phyloP scores from a whole-genome alignment of 1,140 invertebrate species.

The Drosophila lacteicornis region DNA sequence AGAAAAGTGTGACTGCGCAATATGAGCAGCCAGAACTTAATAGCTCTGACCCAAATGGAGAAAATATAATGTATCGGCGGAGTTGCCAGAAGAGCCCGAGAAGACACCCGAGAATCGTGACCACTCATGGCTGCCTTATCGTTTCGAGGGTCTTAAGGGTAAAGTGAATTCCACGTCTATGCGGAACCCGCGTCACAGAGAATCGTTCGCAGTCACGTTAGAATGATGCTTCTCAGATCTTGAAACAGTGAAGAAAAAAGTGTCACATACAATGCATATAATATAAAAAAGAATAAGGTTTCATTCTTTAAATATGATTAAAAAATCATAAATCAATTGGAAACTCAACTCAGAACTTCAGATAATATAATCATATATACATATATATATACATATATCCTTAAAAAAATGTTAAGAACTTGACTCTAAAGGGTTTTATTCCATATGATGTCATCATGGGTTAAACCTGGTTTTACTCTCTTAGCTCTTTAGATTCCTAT shows the following conservation, averaged over 20 bases:
- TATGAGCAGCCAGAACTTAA: constrained; percentile 39
- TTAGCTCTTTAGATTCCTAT: background rate
- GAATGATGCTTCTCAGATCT: background rate
- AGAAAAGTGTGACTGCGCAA: constrained; percentile 47
- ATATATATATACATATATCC: too few relatives aligned
- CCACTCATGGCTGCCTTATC: constrained; percentile 27
- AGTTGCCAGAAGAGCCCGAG: constrained; percentile 1
- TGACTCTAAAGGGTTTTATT: background rate
- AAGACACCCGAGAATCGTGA: constrained; percentile 40
- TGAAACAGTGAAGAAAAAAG: background rate
- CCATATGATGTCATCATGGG: too few relatives aligned
- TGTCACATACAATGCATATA: background rate
- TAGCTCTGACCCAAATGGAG: constrained; percentile 43
- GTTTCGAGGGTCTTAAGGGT: constrained; percentile 13
- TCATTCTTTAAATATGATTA: background rate
- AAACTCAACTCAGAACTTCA: background rate
- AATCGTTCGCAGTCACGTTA: constrained; percentile 3
- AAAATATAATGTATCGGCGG: constrained; percentile 21
- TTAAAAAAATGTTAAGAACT: background rate
- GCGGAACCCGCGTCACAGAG: background rate
- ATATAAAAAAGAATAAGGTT: background rate
- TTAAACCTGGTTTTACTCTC: too few relatives aligned
- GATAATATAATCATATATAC: too few relatives aligned
- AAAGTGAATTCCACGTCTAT: background rate
- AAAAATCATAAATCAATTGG: background rate